Evolutionary conservation across 2,113 vertebrate genomes (phyloP), one percentile per base, ranked within the genome.

Genomic region (Pygoscelis adeliae): DNA sequence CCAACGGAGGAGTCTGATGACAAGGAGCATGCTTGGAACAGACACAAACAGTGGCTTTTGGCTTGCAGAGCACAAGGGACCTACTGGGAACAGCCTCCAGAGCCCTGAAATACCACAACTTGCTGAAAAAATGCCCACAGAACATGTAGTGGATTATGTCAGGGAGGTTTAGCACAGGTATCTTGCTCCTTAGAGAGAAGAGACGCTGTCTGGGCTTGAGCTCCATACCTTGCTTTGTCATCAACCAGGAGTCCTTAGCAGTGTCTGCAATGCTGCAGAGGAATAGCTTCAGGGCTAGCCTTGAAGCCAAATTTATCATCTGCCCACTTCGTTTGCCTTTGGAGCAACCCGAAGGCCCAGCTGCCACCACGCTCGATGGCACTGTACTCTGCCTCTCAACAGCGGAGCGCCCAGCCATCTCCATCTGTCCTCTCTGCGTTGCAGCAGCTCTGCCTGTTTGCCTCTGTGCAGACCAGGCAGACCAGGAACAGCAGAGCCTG

Each of bases 341-440:
- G 50, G 73, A 92, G 70, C 58, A 70, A 69, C 55, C 69, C 63
- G 29, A 47, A 73, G 66, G 36, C 78, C 42, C 78, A 82, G 55
- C 47, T 93, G 73, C 36, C 53, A 2, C 10, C 20, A 2, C 2
- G 1, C 18, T 38, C 34, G 2, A 1, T 1, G n/a, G 53, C 52
- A 5, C 10, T 6, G 25, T 21, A 20, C 49, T 15, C 61, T 1
- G 0, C n/a, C 47, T 61, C 74, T 79, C 66, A 34, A 0, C 19
- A 23, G 63, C 7, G 1, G 27, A 59, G 47, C 11, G 36, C 32
- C 52, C 29, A 49, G 65, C 40, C 15, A 40, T 3, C 55, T 53
- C 89, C 87, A 34, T 32, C 44, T n/a, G 73, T 55, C 67, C 85
- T 15, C 8, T 3, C 34, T 3, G 3, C 5, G 0, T 3, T 10